Conservation (phyloP, 2,797 vertebrate species). For the Fratercula arctica region DNA sequence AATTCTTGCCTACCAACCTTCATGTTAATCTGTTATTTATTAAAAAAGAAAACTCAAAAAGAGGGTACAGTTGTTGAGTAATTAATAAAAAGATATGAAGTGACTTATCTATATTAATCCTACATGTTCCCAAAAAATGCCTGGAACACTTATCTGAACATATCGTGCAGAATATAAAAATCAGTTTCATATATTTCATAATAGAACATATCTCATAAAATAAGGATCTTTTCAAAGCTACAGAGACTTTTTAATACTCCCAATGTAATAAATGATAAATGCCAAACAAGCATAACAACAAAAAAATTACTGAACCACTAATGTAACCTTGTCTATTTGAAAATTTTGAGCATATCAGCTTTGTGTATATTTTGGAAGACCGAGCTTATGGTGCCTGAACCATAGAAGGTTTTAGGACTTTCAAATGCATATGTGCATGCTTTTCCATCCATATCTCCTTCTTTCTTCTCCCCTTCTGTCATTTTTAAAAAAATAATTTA, state of each 20-base stretch:
- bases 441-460: not conserved
- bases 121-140: not conserved
- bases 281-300: not conserved
- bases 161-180: not conserved
- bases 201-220: not conserved
- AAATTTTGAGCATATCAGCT: not conserved
- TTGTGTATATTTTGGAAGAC: not conserved
- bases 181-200: not conserved
- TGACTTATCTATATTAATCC: not conserved
- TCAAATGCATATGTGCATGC: accelerated
- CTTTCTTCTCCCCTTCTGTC: not conserved
- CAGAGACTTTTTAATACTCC: not conserved
- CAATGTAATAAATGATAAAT: not conserved
- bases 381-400: not conserved
- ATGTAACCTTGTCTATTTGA: not conserved
- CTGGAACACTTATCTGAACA: not conserved
- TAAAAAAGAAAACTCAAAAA: not conserved
- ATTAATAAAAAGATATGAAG: not conserved
- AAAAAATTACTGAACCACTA: not conserved
- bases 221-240: not conserved
- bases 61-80: not conserved
- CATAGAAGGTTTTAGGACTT: not conserved
- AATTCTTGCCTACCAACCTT: not conserved
- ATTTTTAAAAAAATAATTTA: not conserved
- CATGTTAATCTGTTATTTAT: not conserved